Conservation (phyloP, 2,113 vertebrate species). For the Nothocercus nigrocapillus region DNA sequence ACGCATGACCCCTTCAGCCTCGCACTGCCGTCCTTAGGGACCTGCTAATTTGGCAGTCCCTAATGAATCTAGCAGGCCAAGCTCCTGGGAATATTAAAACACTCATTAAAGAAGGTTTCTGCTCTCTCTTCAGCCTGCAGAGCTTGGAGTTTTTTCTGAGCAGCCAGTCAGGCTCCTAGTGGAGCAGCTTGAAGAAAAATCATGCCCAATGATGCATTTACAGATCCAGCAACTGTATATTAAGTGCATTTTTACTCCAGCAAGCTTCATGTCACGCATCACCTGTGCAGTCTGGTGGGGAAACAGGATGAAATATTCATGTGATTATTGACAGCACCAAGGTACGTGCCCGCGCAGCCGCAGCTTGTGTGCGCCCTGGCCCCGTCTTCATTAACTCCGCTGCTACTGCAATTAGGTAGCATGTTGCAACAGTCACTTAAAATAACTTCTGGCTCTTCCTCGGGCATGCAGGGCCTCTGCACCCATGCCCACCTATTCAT, state of each 20-base stretch:
- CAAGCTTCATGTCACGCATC: constrained; percentile 10
- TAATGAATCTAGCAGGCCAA: neutral
- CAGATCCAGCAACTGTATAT: constrained; percentile 16
- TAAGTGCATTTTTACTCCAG: constrained; percentile 36
- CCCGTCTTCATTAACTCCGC: constrained; percentile 63
- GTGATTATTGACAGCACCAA: constrained; percentile 47
- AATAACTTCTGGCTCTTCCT: constrained; percentile 67
- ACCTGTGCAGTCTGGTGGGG: constrained; percentile 14
- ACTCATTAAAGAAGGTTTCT: constrained; percentile 21
- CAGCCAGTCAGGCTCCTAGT: constrained; percentile 2
- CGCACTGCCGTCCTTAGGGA: neutral
- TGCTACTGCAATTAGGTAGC: constrained; percentile 46
- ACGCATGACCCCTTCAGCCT: neutral
- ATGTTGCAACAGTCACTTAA: constrained; percentile 51
- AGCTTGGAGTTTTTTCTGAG: neutral
- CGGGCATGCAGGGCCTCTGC: constrained; percentile 22
- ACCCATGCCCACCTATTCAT: neutral
- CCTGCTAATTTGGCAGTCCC: constrained; percentile 3
- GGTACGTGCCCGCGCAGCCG: neutral
- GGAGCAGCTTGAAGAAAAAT: constrained; percentile 34
- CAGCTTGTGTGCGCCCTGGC: neutral
- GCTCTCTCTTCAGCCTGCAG: constrained; percentile 3
- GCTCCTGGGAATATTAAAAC: constrained; percentile 3
- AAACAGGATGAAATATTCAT: constrained; percentile 63
- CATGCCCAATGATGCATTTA: constrained; percentile 9